A percentile compares a stretch with the other conserved stretches of the same genome.
Evolutionary conservation across 1,140 invertebrate species (phyloP).

Genomic region (Hyles vespertilio): DNA sequence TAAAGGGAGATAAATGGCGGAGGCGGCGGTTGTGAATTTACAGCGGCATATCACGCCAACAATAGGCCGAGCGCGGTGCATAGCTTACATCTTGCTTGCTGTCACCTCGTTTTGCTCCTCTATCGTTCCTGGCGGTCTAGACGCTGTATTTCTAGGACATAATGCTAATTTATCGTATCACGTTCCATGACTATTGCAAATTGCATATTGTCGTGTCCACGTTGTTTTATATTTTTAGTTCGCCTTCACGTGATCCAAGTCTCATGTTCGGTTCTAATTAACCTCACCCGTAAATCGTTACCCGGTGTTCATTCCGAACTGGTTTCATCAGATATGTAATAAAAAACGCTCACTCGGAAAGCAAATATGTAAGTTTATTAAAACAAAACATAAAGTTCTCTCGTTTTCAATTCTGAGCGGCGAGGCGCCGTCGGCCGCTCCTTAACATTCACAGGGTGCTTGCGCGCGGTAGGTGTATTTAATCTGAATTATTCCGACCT

Average conservation of each 20-base stretch:
- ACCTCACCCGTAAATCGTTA: not conserved
- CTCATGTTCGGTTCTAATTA: not conserved
- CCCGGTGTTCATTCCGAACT: conserved; percentile 30
- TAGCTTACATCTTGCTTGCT: conserved; percentile 21
- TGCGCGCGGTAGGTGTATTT: conserved; percentile 61
- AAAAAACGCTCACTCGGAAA: conserved; percentile 52
- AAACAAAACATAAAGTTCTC: conserved; percentile 58
- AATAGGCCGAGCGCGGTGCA: conserved; percentile 54
- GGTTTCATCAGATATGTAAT: conserved; percentile 50
- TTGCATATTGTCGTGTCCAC: not conserved
- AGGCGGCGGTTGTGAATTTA: conserved; percentile 44
- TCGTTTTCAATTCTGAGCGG: conserved; percentile 60
- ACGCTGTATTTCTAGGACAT: conserved; percentile 60
- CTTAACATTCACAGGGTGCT: conserved; percentile 52
- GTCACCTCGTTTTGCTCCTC: conserved; percentile 50
- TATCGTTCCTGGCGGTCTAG: conserved; percentile 65
- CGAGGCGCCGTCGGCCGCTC: conserved; percentile 38
- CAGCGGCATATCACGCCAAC: conserved; percentile 56
- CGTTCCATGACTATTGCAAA: not conserved
- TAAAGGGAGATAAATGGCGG: conserved; percentile 29
- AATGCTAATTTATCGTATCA: conserved; percentile 38
- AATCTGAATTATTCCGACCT: conserved; percentile 66
- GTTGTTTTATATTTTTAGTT: not conserved
- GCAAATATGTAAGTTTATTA: conserved; percentile 64
- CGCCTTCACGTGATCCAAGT: too few species aligned